These are phyloP conservation scores for Camelus bactrianus DNA, from an alignment of 2,113 vertebrate genomes.

Conservation along the genomic window DNA sequence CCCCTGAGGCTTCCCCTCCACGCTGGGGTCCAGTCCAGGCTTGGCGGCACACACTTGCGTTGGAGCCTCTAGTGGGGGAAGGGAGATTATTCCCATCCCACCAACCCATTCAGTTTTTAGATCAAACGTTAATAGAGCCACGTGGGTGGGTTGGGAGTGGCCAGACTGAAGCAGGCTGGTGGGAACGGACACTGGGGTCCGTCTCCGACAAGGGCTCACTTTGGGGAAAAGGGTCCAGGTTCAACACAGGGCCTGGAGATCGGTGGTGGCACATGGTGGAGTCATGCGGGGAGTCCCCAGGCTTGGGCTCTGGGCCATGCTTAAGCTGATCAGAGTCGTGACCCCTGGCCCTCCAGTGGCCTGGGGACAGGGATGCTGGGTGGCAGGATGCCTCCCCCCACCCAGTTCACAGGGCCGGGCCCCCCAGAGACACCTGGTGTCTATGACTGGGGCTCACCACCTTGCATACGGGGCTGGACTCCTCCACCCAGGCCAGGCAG, in stretches of 20 bases:
- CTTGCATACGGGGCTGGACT: too few relatives aligned
- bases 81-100: neutral
- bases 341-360: neutral
- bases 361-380: neutral
- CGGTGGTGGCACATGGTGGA: too few relatives aligned
- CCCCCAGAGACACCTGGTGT: neutral
- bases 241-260: neutral
- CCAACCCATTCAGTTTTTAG: neutral
- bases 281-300: neutral
- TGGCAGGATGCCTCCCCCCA: too few relatives aligned
- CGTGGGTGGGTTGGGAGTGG: neutral
- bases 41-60: too few relatives aligned
- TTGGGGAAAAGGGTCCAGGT: too few relatives aligned
- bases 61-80: neutral
- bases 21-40: too few relatives aligned
- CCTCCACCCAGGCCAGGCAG: fast-evolving
- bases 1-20: neutral
- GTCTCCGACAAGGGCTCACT: neutral
- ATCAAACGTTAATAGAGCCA: neutral
- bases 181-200: neutral
- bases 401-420: neutral
- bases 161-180: too few relatives aligned
- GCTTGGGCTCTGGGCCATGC: neutral
- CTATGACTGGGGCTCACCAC: neutral
- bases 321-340: neutral